These are phyloP conservation scores for Tetramorium alpestre DNA, from an alignment of 1,140 invertebrate genomes.

Conservation along the genomic window DNA sequence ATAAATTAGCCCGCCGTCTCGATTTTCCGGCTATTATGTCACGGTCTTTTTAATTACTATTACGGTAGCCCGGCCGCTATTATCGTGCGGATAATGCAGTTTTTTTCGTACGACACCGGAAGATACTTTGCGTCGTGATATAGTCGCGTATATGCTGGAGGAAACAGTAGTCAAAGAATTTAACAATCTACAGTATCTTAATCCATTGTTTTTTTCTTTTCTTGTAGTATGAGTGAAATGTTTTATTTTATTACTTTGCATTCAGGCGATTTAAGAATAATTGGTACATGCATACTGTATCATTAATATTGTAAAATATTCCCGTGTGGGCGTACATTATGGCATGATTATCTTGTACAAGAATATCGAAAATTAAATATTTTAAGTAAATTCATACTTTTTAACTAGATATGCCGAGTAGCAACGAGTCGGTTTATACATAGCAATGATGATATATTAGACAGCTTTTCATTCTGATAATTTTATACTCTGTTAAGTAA, in stretches of 20 bases:
- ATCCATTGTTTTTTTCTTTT: background rate
- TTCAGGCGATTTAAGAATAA: background rate
- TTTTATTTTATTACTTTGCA: background rate
- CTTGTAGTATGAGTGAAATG: background rate
- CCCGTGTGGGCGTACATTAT: conserved; percentile 14
- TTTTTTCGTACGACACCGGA: background rate
- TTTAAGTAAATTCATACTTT: conserved; percentile 41
- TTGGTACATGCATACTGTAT: background rate
- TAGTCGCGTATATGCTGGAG: background rate
- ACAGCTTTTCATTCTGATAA: background rate
- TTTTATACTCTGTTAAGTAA: background rate
- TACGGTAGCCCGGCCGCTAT: background rate
- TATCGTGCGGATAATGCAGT: background rate
- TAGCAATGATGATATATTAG: no score
- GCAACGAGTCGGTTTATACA: background rate
- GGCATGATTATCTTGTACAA: conserved; percentile 7
- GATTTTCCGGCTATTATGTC: background rate
- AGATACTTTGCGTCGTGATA: conserved; percentile 18
- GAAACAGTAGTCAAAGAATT: background rate
- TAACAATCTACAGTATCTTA: background rate
- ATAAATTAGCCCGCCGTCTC: conserved; percentile 36
- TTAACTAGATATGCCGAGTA: background rate
- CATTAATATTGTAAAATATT: conserved; percentile 31
- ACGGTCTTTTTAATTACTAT: conserved; percentile 47
- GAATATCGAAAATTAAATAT: conserved; percentile 39